Evolutionary conservation across 2,797 vertebrate species (phyloP), one percentile per base, ranked within the genome.

Genomic region (Crax fasciolata): DNA sequence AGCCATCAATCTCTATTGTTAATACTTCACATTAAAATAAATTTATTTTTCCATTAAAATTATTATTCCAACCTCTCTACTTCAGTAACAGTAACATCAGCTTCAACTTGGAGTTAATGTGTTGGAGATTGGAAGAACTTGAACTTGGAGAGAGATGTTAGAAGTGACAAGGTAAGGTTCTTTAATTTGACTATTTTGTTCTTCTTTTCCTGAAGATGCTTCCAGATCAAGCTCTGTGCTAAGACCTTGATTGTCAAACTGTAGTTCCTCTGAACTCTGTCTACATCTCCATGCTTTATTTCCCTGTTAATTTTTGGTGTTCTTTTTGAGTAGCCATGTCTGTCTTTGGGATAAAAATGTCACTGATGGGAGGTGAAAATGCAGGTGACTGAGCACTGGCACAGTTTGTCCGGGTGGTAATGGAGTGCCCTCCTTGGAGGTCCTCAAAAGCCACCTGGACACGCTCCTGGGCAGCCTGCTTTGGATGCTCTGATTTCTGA

Each of bases 281-380:
- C 67, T 21, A n/a, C 6, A 5, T 13, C 38, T 11, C 21, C 75
- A 16, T 8, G 11, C 4, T 70, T 23, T 4, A 12, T 20, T 17
- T 13, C 63, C 57, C 49, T 38, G 0, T 6, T 24, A 4, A 32
- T 1, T 10, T 51, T 66, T 19, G 3, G 2, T 3, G n/a, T 7
- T 39, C 5, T 30, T 49, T 16, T n/a, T 6, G 21, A 39, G 27
- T n/a, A 4, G 12, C 38, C 7, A 6, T 49, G 3, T 16, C 4
- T 20, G 13, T 23, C 4, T 3, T 10, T 11, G 30, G 11, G 10
- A 11, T 2, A 16, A 46, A 27, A 17, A 20, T 3, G 1, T 18
- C 54, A 3, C 3, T 5, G 55, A 9, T 2, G 78, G 4, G 2
- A 75, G 24, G 6, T 24, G 58, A 17, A 71, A 27, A 38, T 93